Percentiles rank a stretch among this genome's conserved stretches.
phyloP scores from a whole-genome alignment of 1,140 invertebrate species.

The Drosophila suzukii region DNA sequence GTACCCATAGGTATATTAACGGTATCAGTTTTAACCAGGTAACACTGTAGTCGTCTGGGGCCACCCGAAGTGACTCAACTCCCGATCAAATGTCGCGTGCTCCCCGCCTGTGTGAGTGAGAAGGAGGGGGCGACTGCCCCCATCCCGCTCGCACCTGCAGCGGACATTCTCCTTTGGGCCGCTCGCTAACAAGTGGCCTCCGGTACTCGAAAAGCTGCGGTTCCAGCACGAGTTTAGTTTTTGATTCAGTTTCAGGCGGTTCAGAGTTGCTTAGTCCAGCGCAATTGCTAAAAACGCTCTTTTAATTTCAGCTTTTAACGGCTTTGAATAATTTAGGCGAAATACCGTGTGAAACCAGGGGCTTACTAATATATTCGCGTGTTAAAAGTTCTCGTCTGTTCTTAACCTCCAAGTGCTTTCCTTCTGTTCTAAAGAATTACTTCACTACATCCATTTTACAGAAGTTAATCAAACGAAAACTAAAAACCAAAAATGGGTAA shows the following conservation, averaged over 20 bases:
- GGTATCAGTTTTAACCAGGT: background rate
- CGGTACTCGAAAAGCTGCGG: constrained; percentile 19
- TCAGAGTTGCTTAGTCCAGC: constrained; percentile 34
- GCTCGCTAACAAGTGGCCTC: constrained; percentile 70
- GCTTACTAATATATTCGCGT: constrained; percentile 10
- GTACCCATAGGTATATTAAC: background rate
- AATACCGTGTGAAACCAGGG: background rate
- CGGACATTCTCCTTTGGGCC: constrained; percentile 58
- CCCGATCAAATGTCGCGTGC: constrained; percentile 61
- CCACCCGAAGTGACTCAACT: constrained; percentile 38
- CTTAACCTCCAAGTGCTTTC: background rate
- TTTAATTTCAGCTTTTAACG: constrained; percentile 29
- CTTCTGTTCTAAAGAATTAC: background rate
- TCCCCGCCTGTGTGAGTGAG: constrained; percentile 15
- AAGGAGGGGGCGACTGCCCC: background rate
- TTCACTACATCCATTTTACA: background rate
- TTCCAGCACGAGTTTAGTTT: constrained; percentile 59
- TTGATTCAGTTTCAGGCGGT: constrained; percentile 64
- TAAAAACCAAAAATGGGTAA: constrained; percentile 67
- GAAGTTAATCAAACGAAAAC: constrained; percentile 13
- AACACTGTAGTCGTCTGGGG: constrained; percentile 10
- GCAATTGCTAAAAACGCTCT: constrained; percentile 11
- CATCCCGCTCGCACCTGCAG: constrained; percentile 26
- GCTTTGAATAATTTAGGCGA: constrained; percentile 20
- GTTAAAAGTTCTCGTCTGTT: constrained; percentile 13